phyloP scores from a whole-genome alignment of 2,888 invertebrate genomes.

The Aphodius granarius region DNA sequence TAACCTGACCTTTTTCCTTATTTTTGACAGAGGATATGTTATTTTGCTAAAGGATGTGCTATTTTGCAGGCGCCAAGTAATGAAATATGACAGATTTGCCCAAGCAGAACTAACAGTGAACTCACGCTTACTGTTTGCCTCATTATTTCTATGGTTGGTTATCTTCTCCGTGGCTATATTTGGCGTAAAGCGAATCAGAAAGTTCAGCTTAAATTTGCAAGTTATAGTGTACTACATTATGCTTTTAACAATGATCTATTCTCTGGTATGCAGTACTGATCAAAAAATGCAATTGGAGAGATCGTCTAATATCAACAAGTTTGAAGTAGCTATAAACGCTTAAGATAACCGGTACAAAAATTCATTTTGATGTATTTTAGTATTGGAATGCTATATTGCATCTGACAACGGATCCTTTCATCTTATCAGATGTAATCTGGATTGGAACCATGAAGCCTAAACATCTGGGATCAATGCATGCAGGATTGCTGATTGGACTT shows the following conservation, averaged over 20 bases:
- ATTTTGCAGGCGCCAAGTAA: constrained; percentile 5
- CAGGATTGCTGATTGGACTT: neutral
- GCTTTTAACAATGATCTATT: neutral
- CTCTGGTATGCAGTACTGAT: neutral
- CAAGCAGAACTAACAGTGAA: constrained; percentile 10
- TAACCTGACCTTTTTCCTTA: too few relatives aligned
- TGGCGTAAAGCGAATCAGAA: constrained; percentile 17
- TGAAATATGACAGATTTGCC: constrained; percentile 14
- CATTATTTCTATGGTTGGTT: constrained; percentile 13
- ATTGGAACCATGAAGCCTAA: constrained; percentile 19
- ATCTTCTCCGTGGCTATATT: constrained; percentile 12
- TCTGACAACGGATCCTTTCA: constrained; percentile 14
- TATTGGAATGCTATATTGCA: constrained; percentile 21
- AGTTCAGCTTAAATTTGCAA: constrained; percentile 7
- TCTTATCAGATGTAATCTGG: constrained; percentile 17
- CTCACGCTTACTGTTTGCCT: constrained; percentile 2
- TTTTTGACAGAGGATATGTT: too few relatives aligned
- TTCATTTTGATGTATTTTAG: neutral
- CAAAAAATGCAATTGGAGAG: neutral
- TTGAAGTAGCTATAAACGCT: too few relatives aligned
- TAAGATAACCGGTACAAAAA: neutral
- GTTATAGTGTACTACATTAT: neutral
- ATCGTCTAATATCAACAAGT: too few relatives aligned
- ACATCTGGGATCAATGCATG: neutral
- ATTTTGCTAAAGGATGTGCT: too few relatives aligned